Evolutionary conservation across 2,888 invertebrate genomes (phyloP).

Genomic region (Resseliella maxima): DNA sequence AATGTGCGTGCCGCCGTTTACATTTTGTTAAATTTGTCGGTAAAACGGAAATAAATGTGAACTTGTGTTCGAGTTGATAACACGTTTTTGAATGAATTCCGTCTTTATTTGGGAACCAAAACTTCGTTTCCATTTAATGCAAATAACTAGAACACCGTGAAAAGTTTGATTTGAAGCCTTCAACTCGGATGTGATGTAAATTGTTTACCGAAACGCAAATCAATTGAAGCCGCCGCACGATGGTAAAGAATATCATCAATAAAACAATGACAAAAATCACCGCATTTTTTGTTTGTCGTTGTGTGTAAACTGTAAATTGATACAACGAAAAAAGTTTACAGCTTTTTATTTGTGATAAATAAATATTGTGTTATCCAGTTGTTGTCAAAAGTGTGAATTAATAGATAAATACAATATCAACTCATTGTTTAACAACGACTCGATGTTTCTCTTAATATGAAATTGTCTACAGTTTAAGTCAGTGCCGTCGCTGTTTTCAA

Average conservation of each 20-base stretch:
- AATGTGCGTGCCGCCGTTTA: too few relatives aligned
- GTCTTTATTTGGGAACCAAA: neutral
- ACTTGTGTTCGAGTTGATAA: neutral
- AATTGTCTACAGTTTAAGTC: neutral
- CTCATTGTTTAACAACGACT: conserved; percentile 26
- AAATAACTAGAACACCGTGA: neutral
- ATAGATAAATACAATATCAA: conserved; percentile 52
- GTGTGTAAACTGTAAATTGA: conserved; percentile 12
- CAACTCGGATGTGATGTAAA: conserved; percentile 39
- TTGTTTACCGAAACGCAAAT: neutral
- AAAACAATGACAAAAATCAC: neutral
- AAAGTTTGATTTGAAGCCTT: neutral
- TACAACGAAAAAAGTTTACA: neutral
- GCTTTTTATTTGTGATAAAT: conserved; percentile 30
- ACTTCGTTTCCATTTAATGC: neutral
- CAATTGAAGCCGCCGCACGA: conserved; percentile 50
- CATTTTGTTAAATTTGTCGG: neutral
- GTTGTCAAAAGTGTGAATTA: conserved; percentile 53
- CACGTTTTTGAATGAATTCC: neutral
- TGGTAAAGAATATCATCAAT: neutral
- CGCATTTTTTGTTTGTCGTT: neutral
- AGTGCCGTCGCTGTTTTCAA: conserved; percentile 5
- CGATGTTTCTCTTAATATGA: neutral
- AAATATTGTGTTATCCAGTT: conserved; percentile 44
- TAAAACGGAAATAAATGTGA: conserved; percentile 1